Evolutionary conservation across 1,140 invertebrate species (phyloP).

Genomic region (Calephelis virginiensis): DNA sequence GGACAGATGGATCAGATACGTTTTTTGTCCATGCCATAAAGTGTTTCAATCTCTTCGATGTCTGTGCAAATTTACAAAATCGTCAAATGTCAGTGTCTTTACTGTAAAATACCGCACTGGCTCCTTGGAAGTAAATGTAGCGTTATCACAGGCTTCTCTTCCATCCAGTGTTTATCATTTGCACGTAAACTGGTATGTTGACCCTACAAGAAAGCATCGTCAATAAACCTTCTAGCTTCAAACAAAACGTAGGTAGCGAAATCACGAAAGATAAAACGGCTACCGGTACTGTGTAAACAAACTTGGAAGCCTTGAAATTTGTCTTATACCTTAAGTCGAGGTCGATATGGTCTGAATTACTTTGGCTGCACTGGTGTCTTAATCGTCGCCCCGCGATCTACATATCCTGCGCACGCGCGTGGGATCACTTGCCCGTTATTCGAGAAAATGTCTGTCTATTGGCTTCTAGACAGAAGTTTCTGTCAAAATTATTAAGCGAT

Average conservation of each 20-base stretch:
- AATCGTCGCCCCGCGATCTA: constrained; percentile 41
- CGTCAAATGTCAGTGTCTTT: too few relatives aligned
- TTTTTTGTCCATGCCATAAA: too few relatives aligned
- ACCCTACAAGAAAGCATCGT: constrained; percentile 6
- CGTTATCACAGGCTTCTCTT: too few relatives aligned
- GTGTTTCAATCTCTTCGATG: too few relatives aligned
- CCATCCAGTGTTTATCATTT: background rate
- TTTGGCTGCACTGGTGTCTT: constrained; percentile 5
- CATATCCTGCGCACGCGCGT: constrained; percentile 41
- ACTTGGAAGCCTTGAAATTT: background rate
- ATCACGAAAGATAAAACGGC: constrained; percentile 33
- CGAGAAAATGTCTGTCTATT: constrained; percentile 18
- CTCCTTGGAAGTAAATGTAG: too few relatives aligned
- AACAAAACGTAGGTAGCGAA: constrained; percentile 33
- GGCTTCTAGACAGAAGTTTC: constrained; percentile 13
- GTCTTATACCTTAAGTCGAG: constrained; percentile 19
- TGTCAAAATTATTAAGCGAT: constrained; percentile 10
- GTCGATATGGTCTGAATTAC: constrained; percentile 4
- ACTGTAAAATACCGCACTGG: too few relatives aligned
- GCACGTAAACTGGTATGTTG: constrained; percentile 1
- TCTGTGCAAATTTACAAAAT: too few relatives aligned
- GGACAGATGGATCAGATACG: too few relatives aligned
- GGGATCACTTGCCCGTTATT: constrained; percentile 37
- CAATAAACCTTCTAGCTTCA: constrained; percentile 24
- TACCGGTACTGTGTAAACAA: constrained; percentile 24